phyloP scores from a whole-genome alignment of 1,140 invertebrate genomes.

The Euura saliciscinereae region DNA sequence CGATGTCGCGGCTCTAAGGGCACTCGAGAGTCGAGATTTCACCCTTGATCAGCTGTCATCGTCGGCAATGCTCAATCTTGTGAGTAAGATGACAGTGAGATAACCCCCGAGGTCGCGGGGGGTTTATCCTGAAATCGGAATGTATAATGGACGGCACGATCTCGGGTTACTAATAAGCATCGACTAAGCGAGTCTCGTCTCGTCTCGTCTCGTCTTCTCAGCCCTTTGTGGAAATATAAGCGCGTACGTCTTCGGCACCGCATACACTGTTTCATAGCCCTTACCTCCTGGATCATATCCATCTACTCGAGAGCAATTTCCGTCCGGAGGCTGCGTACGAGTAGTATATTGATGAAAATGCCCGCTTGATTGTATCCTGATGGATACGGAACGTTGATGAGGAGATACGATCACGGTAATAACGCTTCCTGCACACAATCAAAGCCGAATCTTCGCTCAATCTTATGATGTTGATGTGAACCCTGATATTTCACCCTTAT shows the following conservation, averaged over 20 bases:
- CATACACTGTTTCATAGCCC: neutral
- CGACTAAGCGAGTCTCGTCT: neutral
- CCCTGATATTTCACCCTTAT: no score
- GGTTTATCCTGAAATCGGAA: conserved; percentile 56
- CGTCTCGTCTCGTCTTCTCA: neutral
- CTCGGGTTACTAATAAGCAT: conserved; percentile 53
- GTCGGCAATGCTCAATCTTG: conserved; percentile 12
- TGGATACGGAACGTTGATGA: neutral
- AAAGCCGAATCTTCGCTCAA: no score
- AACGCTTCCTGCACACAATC: no score
- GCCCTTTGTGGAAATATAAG: neutral
- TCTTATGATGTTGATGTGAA: no score
- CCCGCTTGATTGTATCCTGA: neutral
- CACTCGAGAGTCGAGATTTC: neutral
- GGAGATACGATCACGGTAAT: no score
- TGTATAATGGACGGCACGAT: conserved; percentile 54
- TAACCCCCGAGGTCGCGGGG: conserved; percentile 12
- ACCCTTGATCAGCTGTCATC: conserved; percentile 2
- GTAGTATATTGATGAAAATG: neutral
- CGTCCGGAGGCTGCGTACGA: conserved; percentile 1
- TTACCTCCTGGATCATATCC: no score
- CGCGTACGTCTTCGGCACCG: neutral
- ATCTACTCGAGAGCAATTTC: neutral
- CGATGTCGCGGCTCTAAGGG: neutral
- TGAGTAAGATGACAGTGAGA: conserved; percentile 17